Evolutionary conservation across 2,888 invertebrate genomes (phyloP), one percentile per base, ranked within the genome.

Genomic region (Rotaria macrura): DNA sequence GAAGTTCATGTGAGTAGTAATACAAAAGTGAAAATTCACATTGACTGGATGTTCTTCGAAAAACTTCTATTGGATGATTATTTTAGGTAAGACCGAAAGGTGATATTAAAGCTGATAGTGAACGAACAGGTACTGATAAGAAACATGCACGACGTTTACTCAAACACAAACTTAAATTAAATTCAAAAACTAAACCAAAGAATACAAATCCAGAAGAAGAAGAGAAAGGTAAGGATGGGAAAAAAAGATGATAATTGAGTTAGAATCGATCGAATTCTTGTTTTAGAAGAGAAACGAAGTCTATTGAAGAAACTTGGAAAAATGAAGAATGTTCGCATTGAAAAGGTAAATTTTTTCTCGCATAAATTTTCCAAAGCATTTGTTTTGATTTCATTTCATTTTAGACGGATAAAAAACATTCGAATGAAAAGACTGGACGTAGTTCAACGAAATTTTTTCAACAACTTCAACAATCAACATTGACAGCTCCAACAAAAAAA

Each of bases 91-190:
- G 90, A 88, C 85, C 88, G 72, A 88, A 89, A 88, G 89, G 92
- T n/a, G 92, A 92, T 84, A 85, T 92, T 86, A 92, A 93, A 87
- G 94, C 94, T 43, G 94, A 94, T 91, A 93, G 93, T 23, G 98
- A 98, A 91, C 93, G 95, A 87, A 94, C 94, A 0, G 92, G 93
- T 85, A 95, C 96, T 0, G 97, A 97, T 89, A 95, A 94, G 91
- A 95, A 96, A 88, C 93, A 96, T 84, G 95, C 95, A 88, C 92
- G 96, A 86, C 93, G 97, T 74, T 74, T 74, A 40, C 43, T 74
- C 12, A 74, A 74, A 74, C 74, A 74, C 88, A 93, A 94, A 90
- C 96, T 95, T 92, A 97, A 97, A 91, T 92, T 20, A 23, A 74
- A 74, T 25, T 40, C 93, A 84, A 93, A 93, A 87, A 95, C 96